Evolutionary conservation across 2,797 vertebrate genomes (phyloP).

Genomic region (Thunnus albacares): DNA sequence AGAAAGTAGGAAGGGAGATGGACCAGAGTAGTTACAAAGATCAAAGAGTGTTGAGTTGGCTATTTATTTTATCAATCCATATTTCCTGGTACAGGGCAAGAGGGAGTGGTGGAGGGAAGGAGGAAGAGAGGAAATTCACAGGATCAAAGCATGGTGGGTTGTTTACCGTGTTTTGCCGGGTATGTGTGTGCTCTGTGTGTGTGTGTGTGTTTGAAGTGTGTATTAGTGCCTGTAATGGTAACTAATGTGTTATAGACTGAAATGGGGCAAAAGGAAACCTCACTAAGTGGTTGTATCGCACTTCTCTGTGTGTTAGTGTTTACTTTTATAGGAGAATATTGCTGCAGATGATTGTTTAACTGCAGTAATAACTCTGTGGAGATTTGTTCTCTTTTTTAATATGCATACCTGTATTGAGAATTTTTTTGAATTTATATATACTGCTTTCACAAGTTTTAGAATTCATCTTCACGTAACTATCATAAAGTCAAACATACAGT

Average conservation of each 20-base stretch:
- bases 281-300: not conserved
- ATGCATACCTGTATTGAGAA: too few relatives aligned
- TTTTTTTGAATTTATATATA: too few relatives aligned
- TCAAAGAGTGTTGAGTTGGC: conserved; percentile 53
- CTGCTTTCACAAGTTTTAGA: too few relatives aligned
- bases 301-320: not conserved
- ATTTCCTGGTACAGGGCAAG: conserved; percentile 47
- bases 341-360: too few relatives aligned
- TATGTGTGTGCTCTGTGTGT: conserved; percentile 4
- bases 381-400: too few relatives aligned
- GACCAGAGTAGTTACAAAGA: conserved; percentile 25
- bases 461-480: too few relatives aligned
- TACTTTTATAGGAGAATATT: not conserved
- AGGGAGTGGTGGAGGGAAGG: conserved; percentile 16
- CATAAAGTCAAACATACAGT: too few relatives aligned
- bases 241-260: not conserved
- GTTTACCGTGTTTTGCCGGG: not conserved
- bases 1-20: conserved; percentile 9
- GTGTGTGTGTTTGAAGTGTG: not conserved
- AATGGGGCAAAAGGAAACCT: not conserved
- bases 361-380: too few relatives aligned
- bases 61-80: conserved; percentile 50
- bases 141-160: conserved; percentile 53
- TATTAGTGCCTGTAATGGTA: conserved; percentile 4
- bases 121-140: conserved; percentile 25